Conservation (phyloP, 2,888 invertebrate genomes). For the Nephrotoma appendiculata region DNA sequence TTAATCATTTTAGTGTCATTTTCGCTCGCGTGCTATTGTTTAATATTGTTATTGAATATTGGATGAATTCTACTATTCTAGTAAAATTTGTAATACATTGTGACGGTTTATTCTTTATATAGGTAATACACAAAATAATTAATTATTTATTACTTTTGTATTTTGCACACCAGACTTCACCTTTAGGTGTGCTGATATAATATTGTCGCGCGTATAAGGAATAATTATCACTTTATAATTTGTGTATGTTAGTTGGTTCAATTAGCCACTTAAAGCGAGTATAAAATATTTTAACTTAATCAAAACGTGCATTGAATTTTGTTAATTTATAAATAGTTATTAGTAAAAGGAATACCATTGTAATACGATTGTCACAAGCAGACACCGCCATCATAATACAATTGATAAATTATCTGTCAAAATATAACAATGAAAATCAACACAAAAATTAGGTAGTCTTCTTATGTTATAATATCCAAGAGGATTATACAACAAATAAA, state of each 20-base stretch:
- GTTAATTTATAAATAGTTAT: neutral
- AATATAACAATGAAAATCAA: neutral
- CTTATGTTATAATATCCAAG: neutral
- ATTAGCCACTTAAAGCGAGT: neutral
- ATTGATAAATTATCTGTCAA: neutral
- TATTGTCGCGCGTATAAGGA: neutral
- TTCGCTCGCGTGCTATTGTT: neutral
- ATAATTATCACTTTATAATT: neutral
- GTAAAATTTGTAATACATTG: too few relatives aligned
- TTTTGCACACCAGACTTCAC: neutral
- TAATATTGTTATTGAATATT: neutral
- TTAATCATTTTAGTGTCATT: neutral
- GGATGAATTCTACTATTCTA: neutral
- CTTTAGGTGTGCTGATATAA: neutral
- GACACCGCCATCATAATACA: neutral
- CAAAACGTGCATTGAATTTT: neutral
- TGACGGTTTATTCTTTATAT: too few relatives aligned
- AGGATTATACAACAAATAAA: neutral
- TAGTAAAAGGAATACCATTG: neutral
- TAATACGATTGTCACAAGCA: neutral
- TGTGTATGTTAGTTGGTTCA: neutral
- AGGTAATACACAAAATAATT: neutral
- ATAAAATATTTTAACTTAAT: neutral
- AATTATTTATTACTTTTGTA: neutral
- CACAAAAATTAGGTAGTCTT: neutral